These are phyloP conservation scores for Montipora foliosa DNA, from an alignment of 64 coral and sea anemone species.

Conservation along the genomic window DNA sequence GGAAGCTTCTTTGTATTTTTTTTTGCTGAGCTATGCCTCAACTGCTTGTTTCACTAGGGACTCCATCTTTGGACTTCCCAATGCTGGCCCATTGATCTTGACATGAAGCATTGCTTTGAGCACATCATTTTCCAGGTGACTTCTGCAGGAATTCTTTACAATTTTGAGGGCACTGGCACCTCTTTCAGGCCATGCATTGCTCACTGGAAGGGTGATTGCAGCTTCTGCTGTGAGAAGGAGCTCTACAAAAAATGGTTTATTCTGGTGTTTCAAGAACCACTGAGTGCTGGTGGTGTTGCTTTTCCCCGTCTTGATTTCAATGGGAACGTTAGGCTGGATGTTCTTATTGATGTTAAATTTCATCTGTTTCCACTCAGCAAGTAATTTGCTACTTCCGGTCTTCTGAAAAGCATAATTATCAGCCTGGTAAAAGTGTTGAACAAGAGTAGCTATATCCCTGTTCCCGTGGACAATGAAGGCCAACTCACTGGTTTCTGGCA, in stretches of 20 bases:
- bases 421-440: slow-evolving; percentile 56
- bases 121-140: slow-evolving; percentile 51
- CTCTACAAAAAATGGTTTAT: slow-evolving; percentile 24
- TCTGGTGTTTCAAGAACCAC: slow-evolving; percentile 46
- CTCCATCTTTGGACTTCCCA: slow-evolving; percentile 44
- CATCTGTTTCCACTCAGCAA: slow-evolving; percentile 64
- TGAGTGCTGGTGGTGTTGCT: slow-evolving; percentile 58
- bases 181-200: slow-evolving; percentile 76
- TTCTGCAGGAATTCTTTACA: slow-evolving; percentile 53
- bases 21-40: slow-evolving; percentile 51
- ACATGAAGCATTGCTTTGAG: slow-evolving; percentile 78
- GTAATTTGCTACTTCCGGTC: slow-evolving; percentile 52
- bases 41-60: slow-evolving; percentile 51
- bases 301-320: slow-evolving; percentile 50
- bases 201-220: slow-evolving; percentile 52
- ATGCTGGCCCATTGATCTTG: slow-evolving; percentile 62
- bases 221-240: slow-evolving; percentile 41
- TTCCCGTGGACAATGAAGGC: slow-evolving; percentile 26
- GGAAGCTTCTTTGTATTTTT: slow-evolving; percentile 61
- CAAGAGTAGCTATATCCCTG: slow-evolving; percentile 23
- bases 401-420: slow-evolving; percentile 50
- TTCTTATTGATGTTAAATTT: slow-evolving; percentile 63
- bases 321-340: slow-evolving; percentile 45
- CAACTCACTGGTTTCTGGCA: slow-evolving; percentile 60
- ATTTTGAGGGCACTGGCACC: slow-evolving; percentile 71